These are phyloP conservation scores for Manis crassicaudata DNA, from an alignment of 2,797 vertebrate genomes.

Conservation along the genomic window DNA sequence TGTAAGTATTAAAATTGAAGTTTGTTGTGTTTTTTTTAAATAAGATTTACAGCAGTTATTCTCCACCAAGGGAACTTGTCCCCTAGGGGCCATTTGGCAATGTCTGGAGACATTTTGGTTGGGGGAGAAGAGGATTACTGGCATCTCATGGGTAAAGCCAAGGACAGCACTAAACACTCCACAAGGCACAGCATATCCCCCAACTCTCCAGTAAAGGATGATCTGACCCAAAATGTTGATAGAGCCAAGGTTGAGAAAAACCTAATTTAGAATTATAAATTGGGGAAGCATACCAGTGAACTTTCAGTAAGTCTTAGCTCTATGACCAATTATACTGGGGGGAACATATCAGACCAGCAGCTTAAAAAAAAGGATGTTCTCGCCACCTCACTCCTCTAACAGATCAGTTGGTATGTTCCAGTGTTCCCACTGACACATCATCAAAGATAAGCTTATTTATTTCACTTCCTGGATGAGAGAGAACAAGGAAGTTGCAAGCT, in stretches of 20 bases:
- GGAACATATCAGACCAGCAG: not conserved
- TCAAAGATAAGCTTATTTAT: constrained; percentile 9
- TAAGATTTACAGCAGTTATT: not conserved
- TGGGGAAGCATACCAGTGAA: constrained; percentile 10
- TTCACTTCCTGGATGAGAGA: constrained; percentile 70
- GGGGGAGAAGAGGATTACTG: too few species aligned
- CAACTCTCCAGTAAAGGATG: not conserved
- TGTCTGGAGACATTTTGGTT: not conserved
- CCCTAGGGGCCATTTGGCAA: not conserved
- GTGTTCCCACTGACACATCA: not conserved
- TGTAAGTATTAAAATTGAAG: constrained; percentile 49
- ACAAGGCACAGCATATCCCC: not conserved
- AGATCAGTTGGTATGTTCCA: not conserved
- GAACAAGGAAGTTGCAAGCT: constrained; percentile 64
- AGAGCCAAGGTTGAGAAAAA: not conserved
- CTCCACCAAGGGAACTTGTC: not conserved
- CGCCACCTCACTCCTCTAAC: not conserved
- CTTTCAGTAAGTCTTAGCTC: not conserved
- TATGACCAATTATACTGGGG: not conserved
- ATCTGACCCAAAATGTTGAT: not conserved
- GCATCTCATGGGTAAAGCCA: not conserved
- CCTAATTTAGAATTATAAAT: not conserved
- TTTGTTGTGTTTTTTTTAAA: not conserved
- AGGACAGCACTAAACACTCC: not conserved
- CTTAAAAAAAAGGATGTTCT: not conserved